Base-by-base conservation (phyloP, 2,113 vertebrate genomes). In the Phalacrocorax brasilianus region DNA sequence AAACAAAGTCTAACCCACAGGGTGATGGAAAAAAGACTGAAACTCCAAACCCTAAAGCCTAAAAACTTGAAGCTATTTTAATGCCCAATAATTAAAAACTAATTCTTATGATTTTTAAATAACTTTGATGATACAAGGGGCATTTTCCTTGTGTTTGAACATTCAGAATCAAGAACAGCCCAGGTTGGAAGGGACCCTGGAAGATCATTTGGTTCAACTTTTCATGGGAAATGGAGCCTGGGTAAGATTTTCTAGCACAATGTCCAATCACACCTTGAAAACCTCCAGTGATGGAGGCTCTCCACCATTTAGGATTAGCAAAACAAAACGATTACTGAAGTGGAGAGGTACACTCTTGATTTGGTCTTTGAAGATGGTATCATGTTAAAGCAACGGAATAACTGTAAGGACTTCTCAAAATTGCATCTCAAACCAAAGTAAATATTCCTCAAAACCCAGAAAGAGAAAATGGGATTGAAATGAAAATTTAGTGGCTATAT, bases 321-420 rank as follows among this genome's bases (percentile, higher is more conserved):
- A 83, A 68, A 15, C 24, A 73, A 49, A 67, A 61, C 4, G 1
- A 56, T 50, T 50, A n/a, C 47, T 22, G 0, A 58, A 76, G 30
- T 9, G 26, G 18, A 58, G 55, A 42, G 2, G 9, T 55, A 21
- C 0, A 0, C 4, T 87, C 72, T 49, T 53, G 13, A 61, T 73
- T 33, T 55, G 47, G 11, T 72, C 16, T 77, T 49, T 32, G 11
- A 66, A 38, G 53, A 53, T 13, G 8, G 10, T 20, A 27, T 65
- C 23, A 26, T 0, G 0, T 63, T 56, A 75, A 85, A 81, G 40
- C 14, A 45, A 27, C 1, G 1, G 17, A 33, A 50, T 28, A 62
- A 62, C 14, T 45, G 11, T 35, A 55, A 75, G 14, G 22, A 19
- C 13, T 42, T 62, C 21, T 32, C 3, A 0, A 63, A 81, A 88